Evolutionary conservation across 2,113 vertebrate species (phyloP).

Genomic region (Microcebus tavaratra): DNA sequence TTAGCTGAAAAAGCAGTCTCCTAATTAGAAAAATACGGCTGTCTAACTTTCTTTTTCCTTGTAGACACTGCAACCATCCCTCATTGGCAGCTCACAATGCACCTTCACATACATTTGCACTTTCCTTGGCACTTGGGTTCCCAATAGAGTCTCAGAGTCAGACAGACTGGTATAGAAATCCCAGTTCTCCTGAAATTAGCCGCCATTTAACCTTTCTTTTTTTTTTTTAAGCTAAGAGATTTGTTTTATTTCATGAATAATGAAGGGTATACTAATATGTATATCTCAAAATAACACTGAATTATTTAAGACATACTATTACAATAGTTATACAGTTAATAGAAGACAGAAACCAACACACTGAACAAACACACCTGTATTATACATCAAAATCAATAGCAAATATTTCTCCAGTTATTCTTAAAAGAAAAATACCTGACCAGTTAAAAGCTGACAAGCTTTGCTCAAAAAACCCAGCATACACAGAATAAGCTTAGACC

Average conservation of each 20-base stretch:
- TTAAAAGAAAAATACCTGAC: not conserved
- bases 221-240: not conserved
- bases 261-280: conserved; percentile 36
- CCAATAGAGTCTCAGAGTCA: not conserved
- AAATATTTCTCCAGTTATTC: not conserved
- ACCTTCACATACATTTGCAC: not conserved
- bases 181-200: not conserved
- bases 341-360: not conserved
- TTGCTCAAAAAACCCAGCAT: not conserved
- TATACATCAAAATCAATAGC: not conserved
- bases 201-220: not conserved
- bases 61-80: not conserved
- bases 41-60: not conserved
- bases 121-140: not conserved
- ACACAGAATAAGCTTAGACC: not conserved
- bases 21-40: not conserved
- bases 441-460: not conserved
- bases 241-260: conserved; percentile 68
- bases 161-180: not conserved
- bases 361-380: not conserved
- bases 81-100: not conserved
- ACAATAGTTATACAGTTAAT: not conserved
- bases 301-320: not conserved
- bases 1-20: not conserved
- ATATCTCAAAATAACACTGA: conserved; percentile 43